phyloP scores from a whole-genome alignment of 2,888 invertebrate genomes.

The Drosophila setosimentum region DNA sequence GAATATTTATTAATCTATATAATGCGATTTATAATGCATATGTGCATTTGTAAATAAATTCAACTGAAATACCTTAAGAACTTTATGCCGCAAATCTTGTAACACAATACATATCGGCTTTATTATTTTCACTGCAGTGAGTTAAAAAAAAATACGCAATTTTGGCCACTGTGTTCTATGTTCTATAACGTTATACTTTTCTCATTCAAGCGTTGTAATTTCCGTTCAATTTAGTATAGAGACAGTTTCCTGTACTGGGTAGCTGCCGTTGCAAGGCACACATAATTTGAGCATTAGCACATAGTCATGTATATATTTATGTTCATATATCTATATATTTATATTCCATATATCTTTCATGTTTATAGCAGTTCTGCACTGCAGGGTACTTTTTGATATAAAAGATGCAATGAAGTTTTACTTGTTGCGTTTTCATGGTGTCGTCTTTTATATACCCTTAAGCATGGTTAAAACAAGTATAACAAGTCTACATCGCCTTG shows the following conservation, averaged over 20 bases:
- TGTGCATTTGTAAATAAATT: background rate
- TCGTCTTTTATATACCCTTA: background rate
- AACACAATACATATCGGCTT: background rate
- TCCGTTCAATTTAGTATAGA: constrained; percentile 75
- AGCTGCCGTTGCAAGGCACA: constrained; percentile 66
- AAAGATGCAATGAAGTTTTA: constrained; percentile 31
- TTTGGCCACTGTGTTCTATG: constrained; percentile 32
- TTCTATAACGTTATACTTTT: constrained; percentile 73
- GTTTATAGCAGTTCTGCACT: constrained; percentile 44
- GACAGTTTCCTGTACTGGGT: constrained; percentile 67
- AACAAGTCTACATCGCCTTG: background rate
- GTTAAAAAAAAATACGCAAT: background rate
- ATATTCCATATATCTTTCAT: constrained; percentile 5
- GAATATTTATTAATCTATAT: background rate
- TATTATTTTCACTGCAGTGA: background rate
- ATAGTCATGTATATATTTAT: constrained; percentile 33
- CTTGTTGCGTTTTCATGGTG: constrained; percentile 54
- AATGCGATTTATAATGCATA: background rate
- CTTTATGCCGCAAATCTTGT: background rate
- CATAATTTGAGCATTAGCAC: constrained; percentile 72
- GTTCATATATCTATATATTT: background rate
- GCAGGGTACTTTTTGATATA: constrained; percentile 72
- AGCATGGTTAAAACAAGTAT: background rate
- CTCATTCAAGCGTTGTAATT: constrained; percentile 82
- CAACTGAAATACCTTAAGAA: background rate